Evolutionary conservation across 2,113 vertebrate genomes (phyloP).

Genomic region (Coreoperca whiteheadi): DNA sequence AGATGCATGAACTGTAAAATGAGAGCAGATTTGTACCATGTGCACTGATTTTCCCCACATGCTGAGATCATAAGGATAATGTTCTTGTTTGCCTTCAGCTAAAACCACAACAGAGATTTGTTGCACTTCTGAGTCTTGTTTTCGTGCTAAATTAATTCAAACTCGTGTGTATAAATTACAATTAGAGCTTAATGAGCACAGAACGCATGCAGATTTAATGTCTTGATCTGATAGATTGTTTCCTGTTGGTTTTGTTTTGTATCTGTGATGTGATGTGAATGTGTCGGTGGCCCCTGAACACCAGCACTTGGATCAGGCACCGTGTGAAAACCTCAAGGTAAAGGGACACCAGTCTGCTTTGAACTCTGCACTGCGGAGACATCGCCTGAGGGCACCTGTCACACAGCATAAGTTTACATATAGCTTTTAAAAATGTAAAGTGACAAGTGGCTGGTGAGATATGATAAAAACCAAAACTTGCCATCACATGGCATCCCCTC

Average conservation of each 20-base stretch:
- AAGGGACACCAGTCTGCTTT: constrained; percentile 4
- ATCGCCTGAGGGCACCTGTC: constrained; percentile 33
- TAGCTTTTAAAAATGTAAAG: constrained; percentile 20
- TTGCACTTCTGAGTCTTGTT: constrained; percentile 1
- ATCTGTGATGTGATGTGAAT: constrained; percentile 24
- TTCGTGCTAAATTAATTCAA: constrained; percentile 34
- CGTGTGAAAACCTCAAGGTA: not conserved
- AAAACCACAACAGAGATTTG: constrained; percentile 13
- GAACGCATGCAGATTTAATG: constrained; percentile 47
- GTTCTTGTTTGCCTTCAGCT: constrained; percentile 3
- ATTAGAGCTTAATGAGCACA: not conserved
- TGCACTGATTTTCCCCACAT: constrained; percentile 45
- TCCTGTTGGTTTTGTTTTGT: constrained; percentile 5
- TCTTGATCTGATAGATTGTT: constrained; percentile 12
- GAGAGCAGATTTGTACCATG: constrained; percentile 6
- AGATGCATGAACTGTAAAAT: not conserved
- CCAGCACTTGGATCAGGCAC: constrained; percentile 57
- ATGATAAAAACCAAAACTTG: constrained; percentile 1
- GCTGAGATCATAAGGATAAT: constrained; percentile 24
- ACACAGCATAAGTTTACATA: not conserved
- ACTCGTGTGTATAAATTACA: constrained; percentile 28
- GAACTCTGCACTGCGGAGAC: constrained; percentile 40
- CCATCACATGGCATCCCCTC: not conserved
- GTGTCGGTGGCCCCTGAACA: constrained; percentile 61
- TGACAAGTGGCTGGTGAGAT: constrained; percentile 31